Conservation (phyloP, 2,113 vertebrate species). For the Microtus pennsylvanicus region DNA sequence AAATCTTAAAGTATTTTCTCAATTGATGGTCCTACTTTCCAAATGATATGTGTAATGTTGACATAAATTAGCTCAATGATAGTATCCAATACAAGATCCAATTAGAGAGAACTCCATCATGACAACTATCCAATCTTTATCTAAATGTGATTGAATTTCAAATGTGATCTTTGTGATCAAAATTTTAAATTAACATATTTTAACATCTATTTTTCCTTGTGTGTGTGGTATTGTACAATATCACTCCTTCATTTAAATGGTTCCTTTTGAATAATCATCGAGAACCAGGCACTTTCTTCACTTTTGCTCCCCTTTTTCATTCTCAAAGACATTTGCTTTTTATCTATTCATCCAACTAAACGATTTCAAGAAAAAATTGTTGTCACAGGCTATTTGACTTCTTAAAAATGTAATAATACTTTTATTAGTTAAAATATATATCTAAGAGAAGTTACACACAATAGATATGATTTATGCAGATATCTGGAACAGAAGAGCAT, state of each 20-base stretch:
- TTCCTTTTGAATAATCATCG: not conserved
- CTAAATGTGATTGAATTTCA: constrained; percentile 7
- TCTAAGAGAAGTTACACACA: not conserved
- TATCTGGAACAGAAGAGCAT: not conserved
- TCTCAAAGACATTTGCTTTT: not conserved
- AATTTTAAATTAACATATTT: not conserved
- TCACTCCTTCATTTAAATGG: constrained; percentile 17
- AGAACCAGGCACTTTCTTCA: not conserved
- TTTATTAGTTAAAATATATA: not conserved
- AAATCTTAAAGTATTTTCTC: not conserved
- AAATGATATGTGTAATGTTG: not conserved
- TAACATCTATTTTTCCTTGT: not conserved
- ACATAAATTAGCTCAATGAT: not conserved
- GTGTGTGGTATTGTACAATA: not conserved
- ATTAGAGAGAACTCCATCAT: not conserved
- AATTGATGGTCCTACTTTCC: not conserved
- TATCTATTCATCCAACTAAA: not conserved
- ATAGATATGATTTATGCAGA: not conserved
- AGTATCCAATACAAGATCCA: not conserved
- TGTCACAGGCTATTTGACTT: not conserved
- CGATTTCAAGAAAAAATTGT: not conserved
- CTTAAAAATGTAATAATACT: not conserved
- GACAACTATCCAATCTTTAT: not conserved
- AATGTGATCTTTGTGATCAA: not conserved
- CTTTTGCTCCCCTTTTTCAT: not conserved